Conservation (phyloP, 2,888 invertebrate species). For the Crioceris asparagi region DNA sequence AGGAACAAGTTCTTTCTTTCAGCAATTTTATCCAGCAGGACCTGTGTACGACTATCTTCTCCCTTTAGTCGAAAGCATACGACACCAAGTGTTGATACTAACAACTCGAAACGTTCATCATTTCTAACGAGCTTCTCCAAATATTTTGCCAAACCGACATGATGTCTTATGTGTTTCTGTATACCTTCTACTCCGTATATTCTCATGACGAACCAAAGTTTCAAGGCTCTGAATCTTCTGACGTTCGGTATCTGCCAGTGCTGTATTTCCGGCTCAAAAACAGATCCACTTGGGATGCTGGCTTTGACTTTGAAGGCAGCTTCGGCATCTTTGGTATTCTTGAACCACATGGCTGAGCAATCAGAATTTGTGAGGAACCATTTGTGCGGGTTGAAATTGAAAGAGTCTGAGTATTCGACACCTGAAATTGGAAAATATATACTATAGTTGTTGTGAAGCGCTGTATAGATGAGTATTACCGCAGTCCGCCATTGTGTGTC, state of each 20-base stretch:
- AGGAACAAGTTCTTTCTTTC: conserved; percentile 70
- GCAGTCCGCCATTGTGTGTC: no score
- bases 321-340: conserved; percentile 66
- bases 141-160: conserved; percentile 61
- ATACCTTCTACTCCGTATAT: conserved; percentile 73
- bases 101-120: conserved; percentile 70
- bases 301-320: conserved; percentile 69
- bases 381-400: conserved; percentile 93
- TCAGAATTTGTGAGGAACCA: conserved; percentile 94
- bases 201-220: conserved; percentile 88
- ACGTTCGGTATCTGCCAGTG: conserved; percentile 85
- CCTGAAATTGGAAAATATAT: conserved; percentile 9
- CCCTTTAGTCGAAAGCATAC: conserved; percentile 84
- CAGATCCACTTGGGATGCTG: conserved; percentile 10
- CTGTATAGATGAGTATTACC: no score
- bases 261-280: conserved; percentile 68
- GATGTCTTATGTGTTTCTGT: conserved; percentile 63
- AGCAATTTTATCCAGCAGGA: conserved; percentile 60
- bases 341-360: conserved; percentile 88
- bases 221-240: conserved; percentile 77
- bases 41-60: conserved; percentile 50
- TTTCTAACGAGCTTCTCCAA: conserved; percentile 61
- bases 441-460: no score
- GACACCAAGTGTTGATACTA: conserved; percentile 45
- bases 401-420: conserved; percentile 73